A percentile compares a stretch with the other conserved stretches of the same genome.
Evolutionary conservation across 2,797 vertebrate genomes (phyloP).

Genomic region (Poecilia gillii): DNA sequence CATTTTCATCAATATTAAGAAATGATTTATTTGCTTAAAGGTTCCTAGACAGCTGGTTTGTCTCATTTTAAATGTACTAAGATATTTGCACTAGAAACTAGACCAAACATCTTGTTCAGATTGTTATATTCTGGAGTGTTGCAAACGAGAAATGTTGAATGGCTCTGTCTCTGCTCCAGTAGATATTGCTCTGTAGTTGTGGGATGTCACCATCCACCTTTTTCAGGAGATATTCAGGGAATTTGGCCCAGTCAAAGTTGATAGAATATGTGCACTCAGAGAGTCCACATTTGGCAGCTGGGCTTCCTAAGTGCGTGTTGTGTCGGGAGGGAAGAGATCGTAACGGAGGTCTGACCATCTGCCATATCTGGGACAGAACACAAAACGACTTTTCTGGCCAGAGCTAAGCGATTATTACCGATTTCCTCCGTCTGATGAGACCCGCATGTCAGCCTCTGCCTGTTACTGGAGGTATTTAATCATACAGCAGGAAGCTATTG

Average conservation of each 20-base stretch:
- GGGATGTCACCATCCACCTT: conserved; percentile 11
- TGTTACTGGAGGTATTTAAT: conserved; percentile 49
- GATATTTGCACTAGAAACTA: too few species aligned
- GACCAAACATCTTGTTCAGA: too few species aligned
- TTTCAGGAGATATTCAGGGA: conserved; percentile 22
- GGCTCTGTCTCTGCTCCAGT: conserved; percentile 3
- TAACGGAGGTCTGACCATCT: conserved; percentile 35
- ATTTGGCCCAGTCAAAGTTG: conserved; percentile 35
- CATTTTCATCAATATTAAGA: too few species aligned
- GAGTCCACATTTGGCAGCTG: conserved; percentile 17
- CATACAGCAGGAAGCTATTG: conserved; percentile 28
- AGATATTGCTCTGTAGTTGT: not conserved
- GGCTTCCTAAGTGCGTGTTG: not conserved
- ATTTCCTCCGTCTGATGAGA: conserved; percentile 22
- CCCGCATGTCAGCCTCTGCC: conserved; percentile 13
- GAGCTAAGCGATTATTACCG: conserved; percentile 32
- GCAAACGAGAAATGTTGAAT: not conserved
- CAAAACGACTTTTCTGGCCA: conserved; percentile 30
- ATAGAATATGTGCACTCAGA: conserved; percentile 25
- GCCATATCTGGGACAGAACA: conserved; percentile 35
- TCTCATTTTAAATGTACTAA: too few species aligned
- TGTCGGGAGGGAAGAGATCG: conserved; percentile 3
- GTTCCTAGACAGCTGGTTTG: too few species aligned
- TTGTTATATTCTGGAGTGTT: too few species aligned
- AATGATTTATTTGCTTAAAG: too few species aligned